Percentiles rank a stretch among this genome's conserved stretches.
phyloP scores from a whole-genome alignment of 2,888 invertebrate genomes.

The Orthonevra nobilis region DNA sequence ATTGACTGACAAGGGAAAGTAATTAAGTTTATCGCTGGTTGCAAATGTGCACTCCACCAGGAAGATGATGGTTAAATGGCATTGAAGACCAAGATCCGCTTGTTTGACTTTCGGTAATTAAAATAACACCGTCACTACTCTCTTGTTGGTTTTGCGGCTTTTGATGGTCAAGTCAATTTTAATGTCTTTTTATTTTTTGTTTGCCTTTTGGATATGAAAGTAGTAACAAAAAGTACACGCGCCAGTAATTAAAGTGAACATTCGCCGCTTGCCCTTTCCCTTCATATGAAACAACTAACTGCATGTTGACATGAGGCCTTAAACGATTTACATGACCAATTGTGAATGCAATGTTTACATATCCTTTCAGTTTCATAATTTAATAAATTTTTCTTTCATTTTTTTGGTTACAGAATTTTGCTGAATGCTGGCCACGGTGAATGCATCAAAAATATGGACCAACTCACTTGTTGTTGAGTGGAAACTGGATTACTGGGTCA shows the following conservation, averaged over 20 bases:
- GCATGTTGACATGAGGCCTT: constrained; percentile 37
- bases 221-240: constrained; percentile 57
- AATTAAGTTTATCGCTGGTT: constrained; percentile 62
- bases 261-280: constrained; percentile 51
- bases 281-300: constrained; percentile 8
- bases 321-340: constrained; percentile 37
- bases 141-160: no score
- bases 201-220: constrained; percentile 60
- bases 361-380: constrained; percentile 57
- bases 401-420: constrained; percentile 44
- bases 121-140: constrained; percentile 65
- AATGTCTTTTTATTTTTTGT: constrained; percentile 42
- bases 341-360: constrained; percentile 29
- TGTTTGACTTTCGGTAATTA: constrained; percentile 70
- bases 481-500: constrained; percentile 59
- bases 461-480: constrained; percentile 35
- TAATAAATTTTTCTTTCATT: not conserved
- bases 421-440: constrained; percentile 55
- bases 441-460: constrained; percentile 58
- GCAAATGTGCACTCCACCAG: constrained; percentile 60
- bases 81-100: constrained; percentile 61
- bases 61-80: constrained; percentile 47
- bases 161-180: constrained; percentile 45
- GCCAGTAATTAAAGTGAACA: constrained; percentile 50
- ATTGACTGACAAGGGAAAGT: constrained; percentile 71